A percentile compares a stretch with the other conserved stretches of the same genome.
These are phyloP conservation scores for Pachyuromys duprasi DNA, from an alignment of 2,797 vertebrate species.

Conservation along the genomic window DNA sequence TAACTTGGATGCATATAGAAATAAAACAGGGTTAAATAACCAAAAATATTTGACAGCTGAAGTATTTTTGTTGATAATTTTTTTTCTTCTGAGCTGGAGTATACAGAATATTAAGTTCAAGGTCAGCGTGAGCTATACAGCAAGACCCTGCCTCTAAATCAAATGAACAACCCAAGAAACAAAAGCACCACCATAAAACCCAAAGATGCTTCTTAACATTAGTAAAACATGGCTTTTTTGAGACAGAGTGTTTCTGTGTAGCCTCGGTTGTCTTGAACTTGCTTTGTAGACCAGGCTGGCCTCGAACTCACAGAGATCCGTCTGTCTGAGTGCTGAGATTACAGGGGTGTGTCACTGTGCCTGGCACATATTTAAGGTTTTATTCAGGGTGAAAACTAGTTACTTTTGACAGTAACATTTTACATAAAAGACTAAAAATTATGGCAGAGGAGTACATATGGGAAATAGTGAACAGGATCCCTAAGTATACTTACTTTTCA, in stretches of 20 bases:
- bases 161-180: not conserved
- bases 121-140: not conserved
- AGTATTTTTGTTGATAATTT: not conserved
- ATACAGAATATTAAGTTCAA: not conserved
- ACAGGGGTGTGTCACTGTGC: no score
- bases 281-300: no score
- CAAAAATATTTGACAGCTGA: not conserved
- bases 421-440: not conserved
- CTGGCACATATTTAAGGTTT: not conserved
- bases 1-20: not conserved
- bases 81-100: not conserved
- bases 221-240: not conserved
- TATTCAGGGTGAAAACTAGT: not conserved
- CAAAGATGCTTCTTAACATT: not conserved
- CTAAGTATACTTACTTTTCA: conserved; percentile 90
- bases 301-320: no score
- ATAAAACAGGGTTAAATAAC: not conserved
- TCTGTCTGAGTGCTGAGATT: no score
- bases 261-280: no score
- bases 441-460: not conserved
- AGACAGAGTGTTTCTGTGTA: no score
- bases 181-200: not conserved
- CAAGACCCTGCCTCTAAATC: not conserved
- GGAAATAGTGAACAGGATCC: not conserved
- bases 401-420: conserved; percentile 22